Evolutionary conservation across 37 sponge, comb jelly and placozoan genomes (phyloP), one percentile per base, ranked within the genome.

Genomic region (Tethya wilhelma): DNA sequence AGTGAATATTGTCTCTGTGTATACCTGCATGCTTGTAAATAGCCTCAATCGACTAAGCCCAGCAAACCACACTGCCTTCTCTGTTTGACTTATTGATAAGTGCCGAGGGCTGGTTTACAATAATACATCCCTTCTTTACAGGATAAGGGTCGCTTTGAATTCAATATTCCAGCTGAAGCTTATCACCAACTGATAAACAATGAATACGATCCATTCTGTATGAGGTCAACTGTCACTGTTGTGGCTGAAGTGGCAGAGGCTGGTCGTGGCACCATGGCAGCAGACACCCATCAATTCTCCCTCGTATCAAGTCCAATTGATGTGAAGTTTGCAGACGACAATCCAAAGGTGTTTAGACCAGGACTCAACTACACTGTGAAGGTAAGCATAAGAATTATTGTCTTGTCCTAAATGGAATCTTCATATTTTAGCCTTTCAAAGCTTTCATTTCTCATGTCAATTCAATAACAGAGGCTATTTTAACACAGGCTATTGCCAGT

Each of bases 121-220:
- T 67, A 26, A 23, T 8, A 62, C 20, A n/a, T 8, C 28, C 20
- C 7, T 9, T 20, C 34, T 67, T 36, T 11, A 19, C 71, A 87
- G 87, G 43, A 20, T 1, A 74, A 79, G 55, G 87, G 87, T 1
- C 38, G 53, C 31, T 66, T 38, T 32, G 9, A 43, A 6, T 75
- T 87, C 68, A 55, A 41, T 1, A 55, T 87, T n/a, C 11, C n/a
- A 20, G 19, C 80, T 3, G 69, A 87, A 5, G 26, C 8, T 0
- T 87, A 87, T 57, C 72, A 29, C 43, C 25, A 58, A 1, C 42
- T 67, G 11, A 65, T 87, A 42, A 53, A 75, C 39, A 80, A 87
- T 39, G 71, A 81, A 23, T 87, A 59, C 62, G 87, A 87, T 38
- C 87, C 87, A 56, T 87, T 87, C 68, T 87, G 87, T 87, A 75